Conservation (phyloP, 2,797 vertebrate species). For the Melanogrammus aeglefinus region DNA sequence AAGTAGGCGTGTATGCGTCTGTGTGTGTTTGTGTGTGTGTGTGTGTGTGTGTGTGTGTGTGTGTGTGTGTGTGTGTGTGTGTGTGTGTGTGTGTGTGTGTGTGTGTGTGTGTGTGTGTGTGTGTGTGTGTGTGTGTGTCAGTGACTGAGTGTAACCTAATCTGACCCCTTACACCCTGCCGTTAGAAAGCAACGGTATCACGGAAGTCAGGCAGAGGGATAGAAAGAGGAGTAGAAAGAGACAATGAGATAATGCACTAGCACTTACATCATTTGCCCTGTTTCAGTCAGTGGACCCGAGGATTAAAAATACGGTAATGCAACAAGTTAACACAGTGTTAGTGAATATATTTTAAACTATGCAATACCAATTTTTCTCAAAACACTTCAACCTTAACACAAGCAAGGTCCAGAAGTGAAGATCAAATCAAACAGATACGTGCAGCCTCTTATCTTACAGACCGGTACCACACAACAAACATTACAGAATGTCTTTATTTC, state of each 20-base stretch:
- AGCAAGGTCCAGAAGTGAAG: background rate
- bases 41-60: slow-evolving; percentile 10
- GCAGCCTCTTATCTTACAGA: background rate
- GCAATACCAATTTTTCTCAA: background rate
- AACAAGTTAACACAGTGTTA: background rate
- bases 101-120: background rate
- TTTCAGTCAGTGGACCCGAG: background rate
- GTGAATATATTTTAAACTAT: background rate
- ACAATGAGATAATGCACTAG: background rate
- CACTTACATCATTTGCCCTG: background rate
- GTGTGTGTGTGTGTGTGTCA: slow-evolving; percentile 6
- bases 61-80: slow-evolving; percentile 8
- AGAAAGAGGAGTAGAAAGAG: background rate
- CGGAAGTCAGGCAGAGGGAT: background rate
- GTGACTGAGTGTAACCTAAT: slow-evolving; percentile 56
- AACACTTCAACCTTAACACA: background rate
- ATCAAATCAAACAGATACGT: background rate
- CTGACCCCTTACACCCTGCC: slow-evolving; percentile 25
- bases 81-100: slow-evolving; percentile 15
- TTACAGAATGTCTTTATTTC: background rate
- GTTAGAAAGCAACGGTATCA: slow-evolving; percentile 6
- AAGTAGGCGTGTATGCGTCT: background rate
- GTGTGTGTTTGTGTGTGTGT: slow-evolving; percentile 20
- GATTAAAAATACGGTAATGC: background rate
- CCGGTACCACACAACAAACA: background rate